Conservation (phyloP, 1,140 invertebrate species). For the Sarcophaga peregrina region DNA sequence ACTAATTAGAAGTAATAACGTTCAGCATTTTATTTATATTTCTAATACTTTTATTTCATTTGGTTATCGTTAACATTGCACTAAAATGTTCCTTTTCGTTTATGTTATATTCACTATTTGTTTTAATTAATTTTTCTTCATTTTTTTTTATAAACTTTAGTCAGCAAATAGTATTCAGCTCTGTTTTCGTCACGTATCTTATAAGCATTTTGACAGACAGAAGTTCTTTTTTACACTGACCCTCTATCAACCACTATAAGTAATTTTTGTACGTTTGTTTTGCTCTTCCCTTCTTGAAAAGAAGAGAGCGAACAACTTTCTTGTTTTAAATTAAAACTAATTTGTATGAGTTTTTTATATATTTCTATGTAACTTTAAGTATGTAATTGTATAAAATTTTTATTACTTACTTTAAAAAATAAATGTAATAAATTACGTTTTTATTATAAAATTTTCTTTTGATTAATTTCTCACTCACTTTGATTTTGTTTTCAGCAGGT, state of each 20-base stretch:
- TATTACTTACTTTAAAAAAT: too few relatives aligned
- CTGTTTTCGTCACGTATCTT: neutral
- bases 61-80: conserved; percentile 1
- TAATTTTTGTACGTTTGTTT: too few relatives aligned
- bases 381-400: too few relatives aligned
- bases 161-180: neutral
- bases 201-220: conserved; percentile 11
- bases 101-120: neutral
- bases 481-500: too few relatives aligned
- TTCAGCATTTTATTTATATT: neutral
- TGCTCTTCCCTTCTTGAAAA: too few relatives aligned
- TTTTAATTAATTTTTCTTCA: conserved; percentile 1
- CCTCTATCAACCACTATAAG: neutral
- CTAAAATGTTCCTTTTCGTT: neutral
- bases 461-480: too few relatives aligned
- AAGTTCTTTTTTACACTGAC: neutral
- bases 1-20: neutral
- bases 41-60: neutral
- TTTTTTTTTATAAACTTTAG: neutral
- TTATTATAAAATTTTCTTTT: too few relatives aligned
- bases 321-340: too few relatives aligned
- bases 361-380: too few relatives aligned
- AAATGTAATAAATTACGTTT: too few relatives aligned
- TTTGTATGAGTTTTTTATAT: too few relatives aligned
- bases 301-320: too few relatives aligned